Evolutionary conservation across 2,888 invertebrate species (phyloP).

Genomic region (Stegophylla sp.): DNA sequence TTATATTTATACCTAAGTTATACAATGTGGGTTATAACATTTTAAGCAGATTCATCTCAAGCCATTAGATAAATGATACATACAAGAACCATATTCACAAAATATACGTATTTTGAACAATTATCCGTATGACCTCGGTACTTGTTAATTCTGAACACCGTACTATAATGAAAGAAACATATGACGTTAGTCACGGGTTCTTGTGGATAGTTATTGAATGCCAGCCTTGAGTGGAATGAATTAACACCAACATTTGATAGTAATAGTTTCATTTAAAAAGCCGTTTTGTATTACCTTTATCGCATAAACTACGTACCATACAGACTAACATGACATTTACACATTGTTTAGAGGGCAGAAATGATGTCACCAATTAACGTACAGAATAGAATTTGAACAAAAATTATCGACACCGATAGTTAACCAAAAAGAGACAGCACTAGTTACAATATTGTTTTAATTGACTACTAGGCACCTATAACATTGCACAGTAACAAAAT

Average conservation of each 20-base stretch:
- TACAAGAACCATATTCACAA: background rate
- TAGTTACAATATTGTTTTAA: too few species aligned
- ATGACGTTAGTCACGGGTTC: conserved; percentile 39
- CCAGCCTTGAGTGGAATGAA: conserved; percentile 46
- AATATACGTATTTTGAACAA: conserved; percentile 18
- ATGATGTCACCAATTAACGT: background rate
- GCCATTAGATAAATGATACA: too few species aligned
- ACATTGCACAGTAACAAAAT: too few species aligned
- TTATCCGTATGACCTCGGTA: conserved; percentile 42
- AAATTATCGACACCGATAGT: background rate
- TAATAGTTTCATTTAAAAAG: background rate
- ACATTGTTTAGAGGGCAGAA: background rate
- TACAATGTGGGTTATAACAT: too few species aligned
- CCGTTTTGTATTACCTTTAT: background rate
- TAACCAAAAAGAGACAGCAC: too few species aligned
- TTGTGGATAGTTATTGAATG: conserved; percentile 27
- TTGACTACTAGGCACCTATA: too few species aligned
- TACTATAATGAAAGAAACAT: conserved; percentile 29
- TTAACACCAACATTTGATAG: background rate
- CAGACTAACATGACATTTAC: background rate
- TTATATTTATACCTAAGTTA: too few species aligned
- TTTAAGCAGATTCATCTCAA: too few species aligned
- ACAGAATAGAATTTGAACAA: background rate
- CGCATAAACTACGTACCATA: background rate
- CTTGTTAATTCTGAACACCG: conserved; percentile 9